Conservation (phyloP, 2,888 invertebrate genomes). For the Drosophila algonquin region DNA sequence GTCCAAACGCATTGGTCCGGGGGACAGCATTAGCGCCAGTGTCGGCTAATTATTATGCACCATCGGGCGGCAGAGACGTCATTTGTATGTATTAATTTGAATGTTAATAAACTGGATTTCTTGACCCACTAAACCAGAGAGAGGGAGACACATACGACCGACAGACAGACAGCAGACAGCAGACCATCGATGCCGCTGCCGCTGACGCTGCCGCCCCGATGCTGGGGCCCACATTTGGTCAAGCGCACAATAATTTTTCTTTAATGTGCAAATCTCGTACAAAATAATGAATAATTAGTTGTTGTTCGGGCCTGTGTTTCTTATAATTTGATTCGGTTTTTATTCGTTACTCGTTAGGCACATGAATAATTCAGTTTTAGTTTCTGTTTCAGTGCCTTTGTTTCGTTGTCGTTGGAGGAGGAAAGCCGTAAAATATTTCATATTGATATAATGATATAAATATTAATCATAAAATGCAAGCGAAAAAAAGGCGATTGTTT, state of each 20-base stretch:
- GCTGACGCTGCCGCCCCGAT: conserved; percentile 2
- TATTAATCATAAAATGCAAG: conserved; percentile 49
- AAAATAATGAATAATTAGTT: conserved; percentile 76
- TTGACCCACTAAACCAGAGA: conserved; percentile 81
- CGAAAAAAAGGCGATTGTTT: conserved; percentile 22
- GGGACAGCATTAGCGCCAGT: conserved; percentile 54
- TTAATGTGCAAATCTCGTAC: conserved; percentile 64
- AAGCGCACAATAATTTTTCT: conserved; percentile 28
- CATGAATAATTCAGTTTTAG: conserved; percentile 71
- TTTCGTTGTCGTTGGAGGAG: conserved; percentile 32
- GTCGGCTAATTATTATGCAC: conserved; percentile 76
- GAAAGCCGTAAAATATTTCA: conserved; percentile 58
- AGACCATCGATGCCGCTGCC: no score
- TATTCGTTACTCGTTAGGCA: conserved; percentile 67
- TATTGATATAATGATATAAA: conserved; percentile 70
- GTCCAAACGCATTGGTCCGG: conserved; percentile 14
- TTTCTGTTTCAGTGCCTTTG: conserved; percentile 24
- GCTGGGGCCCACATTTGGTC: conserved; percentile 46
- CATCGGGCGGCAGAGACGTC: conserved; percentile 66
- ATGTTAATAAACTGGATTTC: conserved; percentile 81
- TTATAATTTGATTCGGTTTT: conserved; percentile 76
- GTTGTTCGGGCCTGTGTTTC: conserved; percentile 55
- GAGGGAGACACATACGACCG: background rate
- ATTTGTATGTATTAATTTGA: conserved; percentile 80
- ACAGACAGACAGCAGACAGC: conserved; percentile 6